These are phyloP conservation scores for Geophilus truncorum DNA, from an alignment of 2,888 invertebrate genomes.

Conservation along the genomic window DNA sequence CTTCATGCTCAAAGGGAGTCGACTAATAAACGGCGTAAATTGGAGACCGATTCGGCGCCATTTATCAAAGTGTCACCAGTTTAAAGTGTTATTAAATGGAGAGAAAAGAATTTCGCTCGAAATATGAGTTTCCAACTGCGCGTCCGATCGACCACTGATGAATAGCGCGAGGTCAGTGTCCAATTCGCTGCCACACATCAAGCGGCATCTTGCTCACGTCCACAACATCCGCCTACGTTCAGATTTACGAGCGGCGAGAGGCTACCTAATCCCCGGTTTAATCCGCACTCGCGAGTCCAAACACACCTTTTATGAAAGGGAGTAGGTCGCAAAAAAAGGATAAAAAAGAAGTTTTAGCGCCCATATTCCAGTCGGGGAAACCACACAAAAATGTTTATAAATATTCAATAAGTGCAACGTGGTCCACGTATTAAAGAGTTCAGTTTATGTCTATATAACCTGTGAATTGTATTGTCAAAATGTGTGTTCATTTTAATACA, in stretches of 20 bases:
- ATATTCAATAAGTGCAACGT: too few species aligned
- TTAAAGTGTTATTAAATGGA: constrained; percentile 7
- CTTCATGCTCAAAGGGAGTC: background rate
- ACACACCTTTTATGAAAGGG: background rate
- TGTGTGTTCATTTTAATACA: too few species aligned
- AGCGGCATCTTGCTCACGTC: constrained; percentile 2
- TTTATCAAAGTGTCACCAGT: constrained; percentile 13
- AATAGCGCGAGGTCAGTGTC: constrained; percentile 18
- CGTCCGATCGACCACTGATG: constrained; percentile 18
- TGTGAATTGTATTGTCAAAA: too few species aligned
- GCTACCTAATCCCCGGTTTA: constrained; percentile 19
- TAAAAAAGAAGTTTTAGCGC: background rate
- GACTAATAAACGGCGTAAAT: constrained; percentile 25
- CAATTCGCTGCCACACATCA: background rate
- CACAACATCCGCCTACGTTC: constrained; percentile 12
- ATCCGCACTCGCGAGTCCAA: constrained; percentile 11
- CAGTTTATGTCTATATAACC: too few species aligned
- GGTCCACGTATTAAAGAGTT: too few species aligned
- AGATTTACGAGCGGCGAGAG: background rate
- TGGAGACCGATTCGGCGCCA: background rate
- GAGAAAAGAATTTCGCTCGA: background rate
- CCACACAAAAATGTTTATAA: too few species aligned
- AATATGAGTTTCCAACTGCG: constrained; percentile 7
- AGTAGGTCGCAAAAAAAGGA: background rate
- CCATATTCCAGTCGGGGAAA: too few species aligned